Evolutionary conservation across 2,888 invertebrate genomes (phyloP), one percentile per base, ranked within the genome.

Genomic region (Pristionchus mayeri): DNA sequence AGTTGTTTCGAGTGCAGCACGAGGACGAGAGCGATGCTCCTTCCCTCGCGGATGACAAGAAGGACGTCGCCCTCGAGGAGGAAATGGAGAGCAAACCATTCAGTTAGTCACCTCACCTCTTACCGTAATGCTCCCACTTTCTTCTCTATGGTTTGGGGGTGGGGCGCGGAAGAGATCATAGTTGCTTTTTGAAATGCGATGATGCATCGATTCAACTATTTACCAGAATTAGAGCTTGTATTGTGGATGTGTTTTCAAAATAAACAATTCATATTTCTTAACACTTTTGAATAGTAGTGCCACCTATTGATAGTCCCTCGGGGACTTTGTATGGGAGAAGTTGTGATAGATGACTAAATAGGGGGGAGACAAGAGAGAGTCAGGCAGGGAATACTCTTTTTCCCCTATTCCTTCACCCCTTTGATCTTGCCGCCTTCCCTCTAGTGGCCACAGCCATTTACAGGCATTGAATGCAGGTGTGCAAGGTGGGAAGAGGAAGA

Each of bases 31-130:
- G 84, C 54, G 80, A 79, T 7, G 86, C 84, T 6, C 88, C 87
- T 54, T 84, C 85, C 16, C 86, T 91, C 27, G 88, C 88, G 57
- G 91, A 91, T 63, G 91, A 91, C 86, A 91, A 91, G 87, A 91
- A 91, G 81, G 91, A 91, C 78, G 91, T 88, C 18, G 88, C 88
- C n/a, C 81, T 86, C 24, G 88, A 88, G 67, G 85, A 86, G 18
- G 88, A 88, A 34, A 44, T 86, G 44, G 88, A 87, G 76, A 63
- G n/a, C 18, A 80, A 54, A 24, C 54, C 80, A 57, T 78, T 50
- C 18, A 24, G 78, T 78, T 13, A 78, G 78, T 78, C 1, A 18
- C 2, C 16, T 4, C 27, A n/a, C n/a, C 11, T 9, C 7, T 54
- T 54, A 54, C 54, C 21, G 54, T 54, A 54, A 21, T 21, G 13